Conservation (phyloP, 2,797 vertebrate species). For the Chanos chanos region DNA sequence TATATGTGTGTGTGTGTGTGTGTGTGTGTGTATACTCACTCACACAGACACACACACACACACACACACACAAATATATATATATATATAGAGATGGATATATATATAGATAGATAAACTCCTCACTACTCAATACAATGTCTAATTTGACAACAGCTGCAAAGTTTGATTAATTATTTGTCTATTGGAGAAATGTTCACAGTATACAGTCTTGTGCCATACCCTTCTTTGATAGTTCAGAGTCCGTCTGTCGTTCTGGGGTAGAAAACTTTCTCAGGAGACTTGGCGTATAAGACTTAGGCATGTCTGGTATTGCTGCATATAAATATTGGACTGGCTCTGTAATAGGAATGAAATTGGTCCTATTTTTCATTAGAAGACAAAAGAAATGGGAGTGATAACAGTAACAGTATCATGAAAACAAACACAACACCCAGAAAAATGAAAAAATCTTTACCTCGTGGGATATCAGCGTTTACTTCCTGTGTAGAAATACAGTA, state of each 20-base stretch:
- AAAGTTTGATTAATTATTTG: not conserved
- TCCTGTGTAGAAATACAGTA: conserved; percentile 77
- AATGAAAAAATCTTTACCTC: conserved; percentile 71
- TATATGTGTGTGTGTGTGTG: no score
- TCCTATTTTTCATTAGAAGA: not conserved
- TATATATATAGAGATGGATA: no score
- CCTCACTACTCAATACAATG: no score
- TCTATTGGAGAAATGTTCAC: not conserved
- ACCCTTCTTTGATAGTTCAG: conserved; percentile 84
- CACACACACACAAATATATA: no score
- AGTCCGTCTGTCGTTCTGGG: conserved; percentile 41
- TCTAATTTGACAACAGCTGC: no score
- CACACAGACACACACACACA: no score
- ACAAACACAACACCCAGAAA: conserved; percentile 7
- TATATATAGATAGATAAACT: no score
- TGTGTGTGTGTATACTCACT: no score
- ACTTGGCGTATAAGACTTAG: conserved; percentile 67
- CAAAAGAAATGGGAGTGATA: not conserved
- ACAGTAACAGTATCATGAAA: not conserved
- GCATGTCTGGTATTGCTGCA: conserved; percentile 74
- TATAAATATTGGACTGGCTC: conserved; percentile 72
- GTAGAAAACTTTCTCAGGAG: conserved; percentile 60
- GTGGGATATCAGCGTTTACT: conserved; percentile 70
- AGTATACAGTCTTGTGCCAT: conserved; percentile 26
- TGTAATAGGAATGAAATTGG: conserved; percentile 58